Base-by-base conservation (phyloP, 92 coral and sea anemone genomes). In the Phenganax stokvisi region DNA sequence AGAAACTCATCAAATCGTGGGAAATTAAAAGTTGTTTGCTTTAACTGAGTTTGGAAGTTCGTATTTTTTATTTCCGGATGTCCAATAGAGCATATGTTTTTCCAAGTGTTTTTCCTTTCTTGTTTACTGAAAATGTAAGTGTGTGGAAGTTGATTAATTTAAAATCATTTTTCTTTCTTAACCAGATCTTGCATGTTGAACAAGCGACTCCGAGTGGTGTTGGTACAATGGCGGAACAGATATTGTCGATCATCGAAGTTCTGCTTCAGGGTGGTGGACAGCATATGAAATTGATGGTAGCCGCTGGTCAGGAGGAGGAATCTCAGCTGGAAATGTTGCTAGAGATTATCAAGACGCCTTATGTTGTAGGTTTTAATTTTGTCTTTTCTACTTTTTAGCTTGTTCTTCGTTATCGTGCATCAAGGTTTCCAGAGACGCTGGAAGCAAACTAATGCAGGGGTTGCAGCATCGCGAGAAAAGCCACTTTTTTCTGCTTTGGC, bases 151-250 rank as follows among this genome's bases (percentile, higher is more conserved):
- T n/a, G 54, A 6, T 0, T 17, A 20, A 12, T 58, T 56, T 13
- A 11, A 59, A 51, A 53, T 71, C 31, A 51, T n/a, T 59, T 54
- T 74, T n/a, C 13, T 13, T 70, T 31, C 70, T 64, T 8, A n/a
- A 44, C 53, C 80, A 93, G 98, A 91, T 96, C 17, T 88, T 91
- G 72, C 98, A 88, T 57, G 84, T 92, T 85, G 98, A 94, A 74
- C 97, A 92, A 82, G 98, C 90, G 20, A 86, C 97, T 11, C 87
- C 92, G 16, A 91, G 89, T 57, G 92, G 96, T 10, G 92, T 96
- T 28, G 98, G 98, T 0, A 96, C 94, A 3, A 92, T 94, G 80
- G 98, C 98, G 28, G 98, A 94, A 80, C 97, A 94, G 67, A 91
- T 92, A 51, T 83, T 94, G 12, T 89, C 93, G 10, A 94, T 94